Conservation (phyloP, 2,113 vertebrate genomes). For the Corvus cornix region DNA sequence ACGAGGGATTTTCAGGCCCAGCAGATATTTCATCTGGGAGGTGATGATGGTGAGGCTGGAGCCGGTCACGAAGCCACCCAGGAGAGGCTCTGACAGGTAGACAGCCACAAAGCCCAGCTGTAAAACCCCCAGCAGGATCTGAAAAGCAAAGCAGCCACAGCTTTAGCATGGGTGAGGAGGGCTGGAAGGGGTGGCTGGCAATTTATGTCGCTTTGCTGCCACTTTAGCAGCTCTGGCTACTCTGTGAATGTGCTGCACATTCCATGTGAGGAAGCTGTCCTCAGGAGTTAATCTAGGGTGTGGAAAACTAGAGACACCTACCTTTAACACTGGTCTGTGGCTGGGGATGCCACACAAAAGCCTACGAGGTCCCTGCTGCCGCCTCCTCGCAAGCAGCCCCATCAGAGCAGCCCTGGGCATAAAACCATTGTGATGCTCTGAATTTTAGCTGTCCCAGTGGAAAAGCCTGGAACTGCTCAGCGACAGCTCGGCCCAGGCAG, state of each 20-base stretch:
- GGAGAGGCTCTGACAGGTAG: conserved; percentile 68
- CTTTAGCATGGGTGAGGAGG: background rate
- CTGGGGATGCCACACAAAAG: background rate
- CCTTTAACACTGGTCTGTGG: background rate
- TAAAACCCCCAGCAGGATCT: conserved; percentile 65
- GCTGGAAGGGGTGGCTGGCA: background rate
- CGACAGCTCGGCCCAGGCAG: background rate
- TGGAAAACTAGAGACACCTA: background rate
- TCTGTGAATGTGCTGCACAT: background rate
- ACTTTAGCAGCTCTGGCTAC: background rate
- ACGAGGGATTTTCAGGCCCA: conserved; percentile 65
- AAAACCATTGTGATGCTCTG: background rate
- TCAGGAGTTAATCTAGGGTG: background rate
- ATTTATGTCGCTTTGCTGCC: background rate
- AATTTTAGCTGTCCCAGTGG: background rate
- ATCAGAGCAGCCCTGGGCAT: background rate
- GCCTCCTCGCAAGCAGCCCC: background rate
- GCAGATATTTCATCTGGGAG: conserved; percentile 67
- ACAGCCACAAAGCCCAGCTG: conserved; percentile 66
- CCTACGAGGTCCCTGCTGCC: background rate
- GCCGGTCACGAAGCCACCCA: conserved; percentile 64
- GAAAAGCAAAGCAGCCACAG: conserved; percentile 13
- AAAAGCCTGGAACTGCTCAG: background rate
- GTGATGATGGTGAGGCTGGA: conserved; percentile 69
- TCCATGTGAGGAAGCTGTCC: background rate